Conservation (phyloP, 1,140 invertebrate genomes). For the Phocides pigmalion region DNA sequence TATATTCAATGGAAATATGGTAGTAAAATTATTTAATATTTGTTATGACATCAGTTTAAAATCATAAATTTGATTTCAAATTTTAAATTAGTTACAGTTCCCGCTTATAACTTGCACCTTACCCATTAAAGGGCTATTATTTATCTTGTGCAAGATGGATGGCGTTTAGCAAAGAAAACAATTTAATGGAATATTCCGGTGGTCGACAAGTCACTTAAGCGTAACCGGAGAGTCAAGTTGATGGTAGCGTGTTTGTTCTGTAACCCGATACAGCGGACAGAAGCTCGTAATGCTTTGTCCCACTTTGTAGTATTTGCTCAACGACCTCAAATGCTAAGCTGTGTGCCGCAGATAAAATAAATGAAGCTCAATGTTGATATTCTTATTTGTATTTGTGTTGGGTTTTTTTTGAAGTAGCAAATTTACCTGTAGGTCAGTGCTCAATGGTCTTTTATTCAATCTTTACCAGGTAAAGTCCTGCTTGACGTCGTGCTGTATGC, state of each 20-base stretch:
- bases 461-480: too few relatives aligned
- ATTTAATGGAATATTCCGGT: slow-evolving; percentile 79
- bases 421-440: too few relatives aligned
- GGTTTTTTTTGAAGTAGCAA: too few relatives aligned
- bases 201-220: slow-evolving; percentile 78
- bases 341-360: slow-evolving; percentile 17
- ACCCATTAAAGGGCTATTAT: slow-evolving; percentile 57
- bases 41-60: too few relatives aligned
- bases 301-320: slow-evolving; percentile 58
- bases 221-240: slow-evolving; percentile 69
- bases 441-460: too few relatives aligned
- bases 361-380: too few relatives aligned
- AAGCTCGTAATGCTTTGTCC: slow-evolving; percentile 63
- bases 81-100: too few relatives aligned
- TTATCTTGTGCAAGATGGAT: slow-evolving; percentile 66
- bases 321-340: slow-evolving; percentile 43
- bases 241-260: slow-evolving; percentile 67
- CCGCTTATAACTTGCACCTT: slow-evolving; percentile 1
- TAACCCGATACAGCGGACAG: slow-evolving; percentile 67
- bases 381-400: too few relatives aligned
- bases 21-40: too few relatives aligned
- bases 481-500: too few relatives aligned
- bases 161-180: slow-evolving; percentile 76
- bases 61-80: too few relatives aligned
- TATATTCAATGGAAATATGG: too few relatives aligned